Evolutionary conservation across 2,888 invertebrate genomes (phyloP).

Genomic region (Zootermopsis nevadensis): DNA sequence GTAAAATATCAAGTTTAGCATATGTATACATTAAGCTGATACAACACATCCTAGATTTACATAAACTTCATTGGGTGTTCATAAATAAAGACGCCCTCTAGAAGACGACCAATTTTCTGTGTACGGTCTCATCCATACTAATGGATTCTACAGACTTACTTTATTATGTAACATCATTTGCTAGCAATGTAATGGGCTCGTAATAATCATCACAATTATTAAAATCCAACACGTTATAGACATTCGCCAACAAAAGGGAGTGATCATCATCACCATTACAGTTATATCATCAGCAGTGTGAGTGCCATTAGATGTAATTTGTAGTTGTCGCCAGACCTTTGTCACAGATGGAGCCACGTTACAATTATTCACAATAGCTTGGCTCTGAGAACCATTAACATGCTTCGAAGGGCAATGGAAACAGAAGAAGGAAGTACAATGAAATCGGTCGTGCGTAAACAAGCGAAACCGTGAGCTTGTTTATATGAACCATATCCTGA

Average conservation of each 20-base stretch:
- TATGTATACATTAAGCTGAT: neutral
- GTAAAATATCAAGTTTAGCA: neutral
- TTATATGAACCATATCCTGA: neutral
- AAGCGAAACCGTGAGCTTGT: neutral
- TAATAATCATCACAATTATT: constrained; percentile 41
- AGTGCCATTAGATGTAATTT: constrained; percentile 18
- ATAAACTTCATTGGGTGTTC: neutral
- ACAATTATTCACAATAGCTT: constrained; percentile 3
- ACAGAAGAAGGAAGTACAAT: constrained; percentile 25
- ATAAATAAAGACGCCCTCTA: neutral
- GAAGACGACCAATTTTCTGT: neutral
- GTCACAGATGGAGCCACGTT: neutral
- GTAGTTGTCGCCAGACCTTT: constrained; percentile 4
- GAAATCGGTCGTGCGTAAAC: constrained; percentile 6
- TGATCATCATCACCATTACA: neutral
- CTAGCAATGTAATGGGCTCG: neutral
- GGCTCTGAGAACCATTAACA: constrained; percentile 15
- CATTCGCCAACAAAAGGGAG: neutral
- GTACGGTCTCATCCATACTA: neutral
- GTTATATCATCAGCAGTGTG: neutral
- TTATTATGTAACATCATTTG: neutral
- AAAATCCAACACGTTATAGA: constrained; percentile 21
- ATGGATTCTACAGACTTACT: neutral
- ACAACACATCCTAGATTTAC: neutral
- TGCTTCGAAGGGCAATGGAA: constrained; percentile 8